These are phyloP conservation scores for Nomada goodeniana DNA, from an alignment of 2,888 invertebrate species.

Conservation along the genomic window DNA sequence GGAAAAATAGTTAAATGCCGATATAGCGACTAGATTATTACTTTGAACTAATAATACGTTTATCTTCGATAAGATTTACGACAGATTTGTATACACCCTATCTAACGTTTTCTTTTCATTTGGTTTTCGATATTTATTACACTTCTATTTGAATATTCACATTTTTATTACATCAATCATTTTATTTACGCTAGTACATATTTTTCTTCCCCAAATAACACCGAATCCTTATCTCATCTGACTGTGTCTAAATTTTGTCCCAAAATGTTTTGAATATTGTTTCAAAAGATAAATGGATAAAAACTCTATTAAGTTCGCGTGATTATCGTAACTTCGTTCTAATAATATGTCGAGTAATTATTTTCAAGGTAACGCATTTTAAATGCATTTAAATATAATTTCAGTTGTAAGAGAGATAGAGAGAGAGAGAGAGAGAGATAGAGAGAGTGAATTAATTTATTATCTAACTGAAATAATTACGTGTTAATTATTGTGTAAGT, in stretches of 20 bases:
- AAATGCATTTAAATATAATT: neutral
- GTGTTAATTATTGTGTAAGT: slow-evolving; percentile 6
- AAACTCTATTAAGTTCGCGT: neutral
- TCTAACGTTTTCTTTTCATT: slow-evolving; percentile 20
- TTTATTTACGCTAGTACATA: slow-evolving; percentile 15
- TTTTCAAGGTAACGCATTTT: neutral
- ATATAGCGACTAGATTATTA: slow-evolving; percentile 28
- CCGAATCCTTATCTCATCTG: neutral
- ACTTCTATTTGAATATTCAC: slow-evolving; percentile 25
- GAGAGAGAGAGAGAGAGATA: slow-evolving; percentile 9
- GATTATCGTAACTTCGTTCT: neutral
- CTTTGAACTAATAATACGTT: slow-evolving; percentile 22
- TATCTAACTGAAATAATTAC: slow-evolving; percentile 9
- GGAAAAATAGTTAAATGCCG: slow-evolving; percentile 8
- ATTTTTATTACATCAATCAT: slow-evolving; percentile 15
- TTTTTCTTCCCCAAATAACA: slow-evolving; percentile 6
- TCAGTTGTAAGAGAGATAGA: neutral
- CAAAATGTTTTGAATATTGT: no score
- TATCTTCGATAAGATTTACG: slow-evolving; percentile 14
- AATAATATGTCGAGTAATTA: neutral
- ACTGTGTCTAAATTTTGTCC: slow-evolving; percentile 4
- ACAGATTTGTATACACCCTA: slow-evolving; percentile 29
- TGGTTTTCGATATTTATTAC: slow-evolving; percentile 15
- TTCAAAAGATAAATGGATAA: slow-evolving; percentile 13
- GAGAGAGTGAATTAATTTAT: neutral